Base-by-base conservation (phyloP, 2,113 vertebrate genomes). In the Trematocara nigrifrons region DNA sequence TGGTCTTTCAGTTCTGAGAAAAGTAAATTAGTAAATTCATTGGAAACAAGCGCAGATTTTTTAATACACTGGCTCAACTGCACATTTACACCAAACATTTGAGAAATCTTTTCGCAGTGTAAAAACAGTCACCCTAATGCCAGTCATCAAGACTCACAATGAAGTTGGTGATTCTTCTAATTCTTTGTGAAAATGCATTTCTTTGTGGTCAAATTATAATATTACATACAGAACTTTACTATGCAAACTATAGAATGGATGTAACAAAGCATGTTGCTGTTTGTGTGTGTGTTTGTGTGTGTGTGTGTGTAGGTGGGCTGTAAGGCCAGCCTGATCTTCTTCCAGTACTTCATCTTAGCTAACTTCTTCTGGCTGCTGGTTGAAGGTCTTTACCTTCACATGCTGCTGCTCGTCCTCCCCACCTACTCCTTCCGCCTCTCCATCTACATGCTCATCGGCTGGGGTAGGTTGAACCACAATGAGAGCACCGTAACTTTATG, bases 321-420 rank as follows among this genome's bases (percentile, higher is more conserved):
- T 87, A 99, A 98, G 91, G 95, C 95, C 7, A 96, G 96, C 15
- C 96, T 99, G 97, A 97, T 97, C 53, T 97, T 99, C 94, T 97
- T 98, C 69, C 97, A 99, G 93, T 99, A 98, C 94, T 98, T 97
- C 6, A 96, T 99, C 54, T 98, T 99, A 96, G 98, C 98, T 84
- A 99, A 99, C 95, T 99, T 98, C 95, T 98, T 99, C 96, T 99
- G 98, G 98, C 96, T 99, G 85, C 97, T 99, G 95, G 98, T 99
- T 26, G 98, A 99, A 85, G 98, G 97, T 1, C 86, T 99, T 66
- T 99, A 99, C 93, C 97, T 99, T 69, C 98, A 99, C 94, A 97
- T 96, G 0, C 94, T 99, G 86, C 82, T 99, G 87, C 96, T 98
- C 18, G 96, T 98, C 85, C 96, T 97, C 47, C 98, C 97, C 92